These are phyloP conservation scores for Corvus cornix DNA, from an alignment of 2,113 vertebrate genomes.

Conservation along the genomic window DNA sequence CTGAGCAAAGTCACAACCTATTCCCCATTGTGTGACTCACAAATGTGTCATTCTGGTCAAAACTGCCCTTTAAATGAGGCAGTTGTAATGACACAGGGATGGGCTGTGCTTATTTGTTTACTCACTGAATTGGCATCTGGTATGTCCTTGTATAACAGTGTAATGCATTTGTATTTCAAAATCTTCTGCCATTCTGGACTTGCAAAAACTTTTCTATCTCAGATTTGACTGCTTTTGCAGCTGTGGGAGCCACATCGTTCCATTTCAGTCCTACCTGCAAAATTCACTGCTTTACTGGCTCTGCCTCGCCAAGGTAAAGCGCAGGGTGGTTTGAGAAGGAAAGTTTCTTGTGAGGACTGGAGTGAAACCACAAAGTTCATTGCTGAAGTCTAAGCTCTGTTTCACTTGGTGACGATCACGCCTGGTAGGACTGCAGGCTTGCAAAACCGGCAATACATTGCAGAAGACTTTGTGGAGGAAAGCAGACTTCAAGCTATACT, in stretches of 20 bases:
- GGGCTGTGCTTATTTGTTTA: neutral
- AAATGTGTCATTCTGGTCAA: neutral
- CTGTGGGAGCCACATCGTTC: neutral
- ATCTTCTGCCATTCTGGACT: neutral
- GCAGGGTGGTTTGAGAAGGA: neutral
- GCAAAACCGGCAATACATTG: neutral
- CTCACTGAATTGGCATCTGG: neutral
- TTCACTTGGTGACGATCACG: neutral
- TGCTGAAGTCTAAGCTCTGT: neutral
- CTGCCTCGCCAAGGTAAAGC: neutral
- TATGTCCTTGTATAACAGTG: neutral
- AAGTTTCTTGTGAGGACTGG: neutral
- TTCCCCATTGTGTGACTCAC: neutral
- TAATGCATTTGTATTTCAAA: neutral
- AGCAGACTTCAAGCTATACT: neutral
- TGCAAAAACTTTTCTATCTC: neutral
- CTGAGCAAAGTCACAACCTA: neutral
- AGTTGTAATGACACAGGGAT: neutral
- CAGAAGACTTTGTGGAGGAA: neutral
- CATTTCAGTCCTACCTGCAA: neutral
- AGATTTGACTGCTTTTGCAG: neutral
- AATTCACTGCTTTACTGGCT: neutral
- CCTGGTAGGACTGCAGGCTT: neutral
- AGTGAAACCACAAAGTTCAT: neutral
- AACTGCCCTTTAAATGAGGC: conserved; percentile 11